These are phyloP conservation scores for Drosophila pruinosa DNA, from an alignment of 1,140 invertebrate species.

Conservation along the genomic window DNA sequence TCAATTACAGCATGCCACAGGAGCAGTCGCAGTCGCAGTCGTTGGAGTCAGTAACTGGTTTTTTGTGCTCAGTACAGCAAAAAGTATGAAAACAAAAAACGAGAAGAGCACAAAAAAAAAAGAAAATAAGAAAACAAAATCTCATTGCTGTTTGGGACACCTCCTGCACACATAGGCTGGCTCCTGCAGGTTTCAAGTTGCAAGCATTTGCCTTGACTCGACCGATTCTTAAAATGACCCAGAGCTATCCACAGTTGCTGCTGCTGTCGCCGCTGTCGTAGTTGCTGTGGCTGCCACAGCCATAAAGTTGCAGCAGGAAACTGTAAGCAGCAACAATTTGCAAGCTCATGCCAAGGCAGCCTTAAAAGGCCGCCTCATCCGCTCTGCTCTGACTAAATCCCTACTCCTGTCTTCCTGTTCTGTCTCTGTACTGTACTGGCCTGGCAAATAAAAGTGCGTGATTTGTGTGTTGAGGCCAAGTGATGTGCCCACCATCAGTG, in stretches of 20 bases:
- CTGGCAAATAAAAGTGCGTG: constrained; percentile 78
- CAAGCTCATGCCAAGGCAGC: constrained; percentile 76
- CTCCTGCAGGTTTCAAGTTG: constrained; percentile 75
- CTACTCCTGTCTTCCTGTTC: not conserved
- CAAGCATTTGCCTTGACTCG: constrained; percentile 69
- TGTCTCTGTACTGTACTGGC: not conserved
- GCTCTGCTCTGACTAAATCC: constrained; percentile 16
- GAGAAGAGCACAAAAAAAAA: not conserved
- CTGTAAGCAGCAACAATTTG: constrained; percentile 62
- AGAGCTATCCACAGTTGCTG: constrained; percentile 63
- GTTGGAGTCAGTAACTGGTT: constrained; percentile 68
- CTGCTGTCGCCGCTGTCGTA: not conserved
- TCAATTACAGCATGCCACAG: constrained; percentile 82
- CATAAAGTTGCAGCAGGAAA: constrained; percentile 79
- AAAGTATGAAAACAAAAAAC: constrained; percentile 11
- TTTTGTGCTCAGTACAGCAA: constrained; percentile 37
- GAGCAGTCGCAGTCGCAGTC: constrained; percentile 57
- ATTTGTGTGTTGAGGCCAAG: constrained; percentile 59
- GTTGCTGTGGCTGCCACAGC: constrained; percentile 29
- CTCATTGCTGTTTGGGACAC: constrained; percentile 50
- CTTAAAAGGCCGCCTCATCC: constrained; percentile 77
- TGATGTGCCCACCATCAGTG: constrained; percentile 66
- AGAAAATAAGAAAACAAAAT: not conserved
- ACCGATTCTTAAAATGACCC: constrained; percentile 74
- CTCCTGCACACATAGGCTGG: constrained; percentile 42